Percentiles rank a stretch among this genome's conserved stretches.
Conservation (phyloP, 2,797 vertebrate species). For the Aeoliscus strigatus region DNA sequence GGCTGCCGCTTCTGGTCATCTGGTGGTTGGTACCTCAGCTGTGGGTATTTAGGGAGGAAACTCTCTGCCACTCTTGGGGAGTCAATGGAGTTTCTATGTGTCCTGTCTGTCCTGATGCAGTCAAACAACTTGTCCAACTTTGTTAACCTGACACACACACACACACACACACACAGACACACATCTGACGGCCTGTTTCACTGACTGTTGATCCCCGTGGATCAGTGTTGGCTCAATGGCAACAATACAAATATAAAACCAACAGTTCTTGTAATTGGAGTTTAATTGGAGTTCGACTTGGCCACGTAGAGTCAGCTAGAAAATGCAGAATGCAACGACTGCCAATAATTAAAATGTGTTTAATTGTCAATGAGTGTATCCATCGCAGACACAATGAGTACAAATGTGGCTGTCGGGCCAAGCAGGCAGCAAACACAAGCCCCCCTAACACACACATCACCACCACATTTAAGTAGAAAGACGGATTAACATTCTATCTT, state of each 20-base stretch:
- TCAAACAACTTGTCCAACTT: too few relatives aligned
- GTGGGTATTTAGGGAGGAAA: too few relatives aligned
- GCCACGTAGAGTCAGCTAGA: conserved; percentile 23
- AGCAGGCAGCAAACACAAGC: conserved; percentile 12
- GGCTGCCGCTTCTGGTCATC: too few relatives aligned
- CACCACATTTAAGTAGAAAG: conserved; percentile 28
- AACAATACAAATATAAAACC: conserved; percentile 28
- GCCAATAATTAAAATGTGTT: conserved; percentile 33
- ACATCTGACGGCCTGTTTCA: too few relatives aligned
- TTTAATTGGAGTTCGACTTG: conserved; percentile 47
- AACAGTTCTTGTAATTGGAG: conserved; percentile 35
- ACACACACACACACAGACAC: too few relatives aligned
- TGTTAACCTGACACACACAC: too few relatives aligned
- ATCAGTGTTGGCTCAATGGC: conserved; percentile 28
- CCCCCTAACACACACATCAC: conserved; percentile 17
- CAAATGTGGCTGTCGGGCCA: conserved; percentile 13
- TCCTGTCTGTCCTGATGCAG: too few relatives aligned
- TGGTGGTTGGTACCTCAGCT: too few relatives aligned
- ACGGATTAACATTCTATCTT: conserved; percentile 20
- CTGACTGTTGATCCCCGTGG: conserved; percentile 23
- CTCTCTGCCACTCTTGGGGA: too few relatives aligned
- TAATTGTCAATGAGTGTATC: conserved; percentile 24
- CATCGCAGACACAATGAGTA: conserved; percentile 15
- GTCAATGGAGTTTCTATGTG: too few relatives aligned
- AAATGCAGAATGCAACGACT: conserved; percentile 20